Evolutionary conservation across 1,140 invertebrate species (phyloP).

Genomic region (Solen grandis): DNA sequence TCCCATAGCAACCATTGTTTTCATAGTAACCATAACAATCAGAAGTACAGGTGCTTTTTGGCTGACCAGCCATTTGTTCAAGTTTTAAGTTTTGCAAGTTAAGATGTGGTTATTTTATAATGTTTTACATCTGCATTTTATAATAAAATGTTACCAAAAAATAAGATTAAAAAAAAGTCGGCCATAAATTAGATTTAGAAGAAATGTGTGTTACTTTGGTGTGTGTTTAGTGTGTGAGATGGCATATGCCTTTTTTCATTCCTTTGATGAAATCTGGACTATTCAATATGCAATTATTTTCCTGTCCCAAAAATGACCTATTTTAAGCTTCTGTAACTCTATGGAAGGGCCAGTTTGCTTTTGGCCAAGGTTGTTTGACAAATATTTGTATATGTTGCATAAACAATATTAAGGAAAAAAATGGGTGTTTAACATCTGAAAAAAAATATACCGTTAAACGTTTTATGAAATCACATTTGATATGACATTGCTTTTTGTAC

Average conservation of each 20-base stretch:
- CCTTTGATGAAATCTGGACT: too few relatives aligned
- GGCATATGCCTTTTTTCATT: too few relatives aligned
- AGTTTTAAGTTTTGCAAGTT: conserved; percentile 49
- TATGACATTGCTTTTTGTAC: too few relatives aligned
- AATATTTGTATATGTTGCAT: background rate
- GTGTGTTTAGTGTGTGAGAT: too few relatives aligned
- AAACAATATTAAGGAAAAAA: background rate
- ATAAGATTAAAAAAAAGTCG: background rate
- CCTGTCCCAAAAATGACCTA: too few relatives aligned
- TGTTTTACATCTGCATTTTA: conserved; percentile 55
- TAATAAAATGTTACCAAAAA: conserved; percentile 25
- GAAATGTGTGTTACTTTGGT: background rate
- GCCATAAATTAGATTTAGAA: background rate
- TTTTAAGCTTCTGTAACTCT: too few relatives aligned
- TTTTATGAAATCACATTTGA: too few relatives aligned
- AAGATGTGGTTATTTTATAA: conserved; percentile 40
- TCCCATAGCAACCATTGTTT: conserved; percentile 29
- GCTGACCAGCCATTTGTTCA: conserved; percentile 48
- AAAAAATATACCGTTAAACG: conserved; percentile 1
- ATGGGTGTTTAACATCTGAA: background rate
- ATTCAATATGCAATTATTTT: too few relatives aligned
- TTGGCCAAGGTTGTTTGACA: background rate
- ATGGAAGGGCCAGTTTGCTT: background rate
- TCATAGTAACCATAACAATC: conserved; percentile 47
- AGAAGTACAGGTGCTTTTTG: conserved; percentile 46